A percentile compares a stretch with the other conserved stretches of the same genome.
phyloP scores from a whole-genome alignment of 2,113 vertebrate genomes.

The Zingel zingel region DNA sequence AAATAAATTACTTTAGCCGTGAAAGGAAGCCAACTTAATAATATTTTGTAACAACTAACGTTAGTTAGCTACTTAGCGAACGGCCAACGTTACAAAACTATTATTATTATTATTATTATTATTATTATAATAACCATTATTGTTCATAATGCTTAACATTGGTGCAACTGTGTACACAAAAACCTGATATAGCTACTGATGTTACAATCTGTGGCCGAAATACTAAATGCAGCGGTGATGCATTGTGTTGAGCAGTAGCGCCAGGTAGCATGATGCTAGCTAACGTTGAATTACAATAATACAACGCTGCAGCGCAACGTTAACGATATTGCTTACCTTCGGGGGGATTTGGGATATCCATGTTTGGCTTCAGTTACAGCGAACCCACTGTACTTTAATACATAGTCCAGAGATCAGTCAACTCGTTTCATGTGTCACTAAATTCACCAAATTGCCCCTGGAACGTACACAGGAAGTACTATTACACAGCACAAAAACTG shows the following conservation, averaged over 20 bases:
- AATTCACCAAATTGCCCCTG: neutral
- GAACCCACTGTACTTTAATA: neutral
- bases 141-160: neutral
- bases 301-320: neutral
- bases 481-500: neutral
- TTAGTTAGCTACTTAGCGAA: neutral
- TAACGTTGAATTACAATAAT: conserved; percentile 17
- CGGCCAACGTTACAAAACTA: too few species aligned
- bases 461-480: conserved; percentile 48
- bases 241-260: neutral
- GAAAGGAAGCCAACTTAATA: neutral
- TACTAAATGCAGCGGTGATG: conserved; percentile 5
- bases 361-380: conserved; percentile 35
- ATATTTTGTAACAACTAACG: neutral
- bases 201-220: neutral
- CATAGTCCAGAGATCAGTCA: neutral
- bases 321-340: conserved; percentile 76
- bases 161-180: neutral
- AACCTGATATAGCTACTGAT: neutral
- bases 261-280: conserved; percentile 32
- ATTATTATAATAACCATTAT: too few species aligned
- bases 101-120: too few species aligned
- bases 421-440: neutral
- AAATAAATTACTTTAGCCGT: neutral
- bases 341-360: conserved; percentile 81